Conservation (phyloP, 2,113 vertebrate species). For the Callithrix jacchus region DNA sequence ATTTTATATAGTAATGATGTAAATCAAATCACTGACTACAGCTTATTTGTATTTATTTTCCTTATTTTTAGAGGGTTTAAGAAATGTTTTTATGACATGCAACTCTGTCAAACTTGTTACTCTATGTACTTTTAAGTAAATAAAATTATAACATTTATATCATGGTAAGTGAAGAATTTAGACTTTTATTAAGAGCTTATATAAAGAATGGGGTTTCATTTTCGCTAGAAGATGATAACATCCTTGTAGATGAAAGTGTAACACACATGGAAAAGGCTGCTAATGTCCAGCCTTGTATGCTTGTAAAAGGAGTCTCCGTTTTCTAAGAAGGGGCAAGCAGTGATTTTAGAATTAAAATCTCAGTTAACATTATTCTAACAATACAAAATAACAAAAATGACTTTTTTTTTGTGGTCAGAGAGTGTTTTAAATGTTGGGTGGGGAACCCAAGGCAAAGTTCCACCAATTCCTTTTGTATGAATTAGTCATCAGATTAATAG, state of each 20-base stretch:
- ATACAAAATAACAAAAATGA: background rate
- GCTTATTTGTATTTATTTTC: background rate
- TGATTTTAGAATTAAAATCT: background rate
- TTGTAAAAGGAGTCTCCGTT: background rate
- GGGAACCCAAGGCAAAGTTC: background rate
- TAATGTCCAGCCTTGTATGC: background rate
- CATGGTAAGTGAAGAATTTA: background rate
- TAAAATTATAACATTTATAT: background rate
- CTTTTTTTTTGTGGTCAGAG: background rate
- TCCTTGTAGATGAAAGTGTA: background rate
- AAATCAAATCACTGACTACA: background rate
- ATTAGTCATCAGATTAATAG: background rate
- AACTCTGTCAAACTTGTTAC: background rate
- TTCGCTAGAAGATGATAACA: background rate
- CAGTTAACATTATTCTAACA: background rate
- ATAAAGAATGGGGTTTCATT: background rate
- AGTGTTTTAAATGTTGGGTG: background rate
- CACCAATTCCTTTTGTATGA: background rate
- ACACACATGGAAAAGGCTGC: background rate
- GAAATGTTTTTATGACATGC: background rate
- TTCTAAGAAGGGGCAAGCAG: background rate
- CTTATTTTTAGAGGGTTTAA: background rate
- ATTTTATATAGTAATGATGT: background rate
- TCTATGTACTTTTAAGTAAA: background rate
- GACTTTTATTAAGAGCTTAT: background rate